Base-by-base conservation (phyloP, 1,140 invertebrate genomes). In the Drosophila yakuba region DNA sequence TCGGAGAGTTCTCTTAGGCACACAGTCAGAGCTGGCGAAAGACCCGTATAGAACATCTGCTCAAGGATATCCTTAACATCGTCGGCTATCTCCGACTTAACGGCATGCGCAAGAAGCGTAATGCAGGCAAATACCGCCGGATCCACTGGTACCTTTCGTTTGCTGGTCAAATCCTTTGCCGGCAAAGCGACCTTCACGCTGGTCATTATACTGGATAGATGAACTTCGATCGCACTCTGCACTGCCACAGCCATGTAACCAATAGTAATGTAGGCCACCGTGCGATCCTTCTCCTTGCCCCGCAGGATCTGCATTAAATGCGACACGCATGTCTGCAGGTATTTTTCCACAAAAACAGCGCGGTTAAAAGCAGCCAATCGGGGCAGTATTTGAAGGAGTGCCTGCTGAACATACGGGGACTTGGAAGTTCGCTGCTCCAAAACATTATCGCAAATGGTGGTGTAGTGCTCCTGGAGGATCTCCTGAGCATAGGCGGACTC, bases 101-200 rank as follows among this genome's bases (percentile, higher is more conserved):
- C 95, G 10, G 98, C 97, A 91, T 97, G 95, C 0, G 97, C 97
- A 1, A 99, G 91, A 62, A 99, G 94, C 36, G 98, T 98, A n/a
- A 99, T 96, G 90, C 98, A 99, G 12, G 97, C 96, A 93, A 99
- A 99, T 28, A 99, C 96, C 1, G 97, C 95, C 0, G 98, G 96
- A 82, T 99, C 98, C 15, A 98, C 94, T 48, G 93, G 93, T 11
- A 94, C 92, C 58, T 96, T 94, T 74, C 96, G 96, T 81, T 96
- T 97, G 35, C 93, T 95, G 0, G 95, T 94, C 0, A 94, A 94
- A 74, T 97, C 96, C 86, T 96, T 96, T 1, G 96, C 94, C 1
- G 98, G 98, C 17, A 99, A 92, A 3, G 96, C 95, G 51, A 94
- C 93, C 91, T 96, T 96, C 14, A 99, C 96, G 8, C 96, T 94